Evolutionary conservation across 1,140 invertebrate genomes (phyloP).

Genomic region (Spodoptera litura): DNA sequence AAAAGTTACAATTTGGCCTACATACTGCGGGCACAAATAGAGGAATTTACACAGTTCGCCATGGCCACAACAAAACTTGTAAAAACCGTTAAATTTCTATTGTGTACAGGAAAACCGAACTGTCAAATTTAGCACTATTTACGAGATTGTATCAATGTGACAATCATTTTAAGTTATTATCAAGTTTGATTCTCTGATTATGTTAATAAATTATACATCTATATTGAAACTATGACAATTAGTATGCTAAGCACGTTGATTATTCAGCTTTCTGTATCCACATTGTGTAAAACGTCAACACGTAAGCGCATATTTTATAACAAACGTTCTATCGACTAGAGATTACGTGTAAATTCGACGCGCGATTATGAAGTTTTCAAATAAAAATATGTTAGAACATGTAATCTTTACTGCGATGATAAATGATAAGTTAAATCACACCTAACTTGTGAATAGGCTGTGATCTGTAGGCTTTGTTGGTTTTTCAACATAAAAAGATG

Average conservation of each 20-base stretch:
- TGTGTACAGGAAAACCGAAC: constrained; percentile 60
- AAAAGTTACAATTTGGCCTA: constrained; percentile 72
- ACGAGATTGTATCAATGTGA: constrained; percentile 25
- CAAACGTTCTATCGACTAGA: constrained; percentile 4
- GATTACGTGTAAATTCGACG: constrained; percentile 25
- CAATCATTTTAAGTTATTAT: constrained; percentile 13
- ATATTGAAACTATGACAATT: constrained; percentile 34
- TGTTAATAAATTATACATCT: constrained; percentile 24
- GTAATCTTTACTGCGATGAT: constrained; percentile 37
- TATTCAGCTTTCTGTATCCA: constrained; percentile 3
- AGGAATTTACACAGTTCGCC: constrained; percentile 69
- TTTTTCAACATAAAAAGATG: constrained; percentile 31
- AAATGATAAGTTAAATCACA: constrained; percentile 30
- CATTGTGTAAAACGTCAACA: constrained; percentile 35
- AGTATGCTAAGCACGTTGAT: constrained; percentile 26
- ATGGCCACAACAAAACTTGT: constrained; percentile 58
- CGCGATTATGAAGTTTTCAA: constrained; percentile 17
- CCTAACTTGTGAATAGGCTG: constrained; percentile 18
- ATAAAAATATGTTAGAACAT: constrained; percentile 25
- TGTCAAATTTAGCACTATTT: constrained; percentile 49
- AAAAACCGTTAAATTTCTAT: constrained; percentile 68
- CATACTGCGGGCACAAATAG: constrained; percentile 71
- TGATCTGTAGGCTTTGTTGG: constrained; percentile 15
- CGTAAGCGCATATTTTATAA: constrained; percentile 36
- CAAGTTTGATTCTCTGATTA: constrained; percentile 37